Base-by-base conservation (phyloP, 1,140 invertebrate species). In the Globodera rostochiensis region DNA sequence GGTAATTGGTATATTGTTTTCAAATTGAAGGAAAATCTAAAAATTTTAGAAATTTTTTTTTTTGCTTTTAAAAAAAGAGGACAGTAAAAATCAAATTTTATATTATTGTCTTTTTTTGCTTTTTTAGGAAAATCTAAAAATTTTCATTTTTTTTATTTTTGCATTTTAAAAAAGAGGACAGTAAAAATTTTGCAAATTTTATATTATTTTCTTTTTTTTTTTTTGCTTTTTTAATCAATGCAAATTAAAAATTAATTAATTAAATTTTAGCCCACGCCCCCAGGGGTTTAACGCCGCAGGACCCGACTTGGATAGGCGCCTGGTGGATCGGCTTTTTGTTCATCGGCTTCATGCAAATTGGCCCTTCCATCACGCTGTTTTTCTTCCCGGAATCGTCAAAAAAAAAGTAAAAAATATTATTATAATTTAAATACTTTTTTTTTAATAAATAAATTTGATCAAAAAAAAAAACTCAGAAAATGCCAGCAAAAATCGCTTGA, bases 321-420 rank as follows among this genome's bases (percentile, higher is more conserved):
- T 89, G 88, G 88, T 89, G 89, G 89, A 64, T 89, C 9, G 88
- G 88, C 47, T 89, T 88, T 73, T 64, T 89, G 47, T 77, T 87
- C 69, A 85, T 87, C 67, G 85, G 85, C 19, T 11, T 87, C 0
- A 69, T 80, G 36, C 78, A 57, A 19, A 83, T 83, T 64, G 66
- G 47, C 7, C 82, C 82, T 19, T 83, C 82, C 4, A 49, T 83
- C 13, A 19, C 76, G 7, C 80, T 83, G 45, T 83, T 76, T 64
- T 83, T 84, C 57, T 83, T 83, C 57, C 82, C 82, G 15, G 80
- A 83, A 47, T 84, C 80, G 81, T 83, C 81, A 19, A 82, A 84
- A 49, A 49, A 36, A 36, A 36, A 36, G 36, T 36, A 36, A 36
- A 36, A 36, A 36, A 36, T 3, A 36, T 36, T 36, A 36, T 36